These are phyloP conservation scores for Lepidurus apus DNA, from an alignment of 1,140 invertebrate species.

Conservation along the genomic window DNA sequence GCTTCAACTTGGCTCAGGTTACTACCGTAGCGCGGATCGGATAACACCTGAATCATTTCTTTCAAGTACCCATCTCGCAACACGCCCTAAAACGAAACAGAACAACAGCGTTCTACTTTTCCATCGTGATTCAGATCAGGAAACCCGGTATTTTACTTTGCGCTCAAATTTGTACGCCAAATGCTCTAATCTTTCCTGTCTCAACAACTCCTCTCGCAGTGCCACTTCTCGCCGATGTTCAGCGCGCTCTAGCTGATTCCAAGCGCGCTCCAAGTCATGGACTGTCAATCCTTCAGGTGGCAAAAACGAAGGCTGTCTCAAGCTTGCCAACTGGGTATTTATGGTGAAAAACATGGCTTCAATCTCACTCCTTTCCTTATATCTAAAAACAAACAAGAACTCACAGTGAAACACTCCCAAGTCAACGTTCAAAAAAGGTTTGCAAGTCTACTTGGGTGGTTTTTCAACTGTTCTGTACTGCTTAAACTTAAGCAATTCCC, in stretches of 20 bases:
- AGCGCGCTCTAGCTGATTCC: slow-evolving; percentile 86
- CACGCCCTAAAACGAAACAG: slow-evolving; percentile 56
- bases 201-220: slow-evolving; percentile 78
- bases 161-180: slow-evolving; percentile 93
- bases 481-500: slow-evolving; percentile 82
- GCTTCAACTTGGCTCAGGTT: slow-evolving; percentile 92
- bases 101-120: slow-evolving; percentile 25
- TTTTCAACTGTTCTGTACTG: slow-evolving; percentile 95
- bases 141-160: slow-evolving; percentile 57
- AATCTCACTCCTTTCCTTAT: slow-evolving; percentile 93
- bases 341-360: slow-evolving; percentile 95
- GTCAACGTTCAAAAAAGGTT: slow-evolving; percentile 29
- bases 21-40: slow-evolving; percentile 83
- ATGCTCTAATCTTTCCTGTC: slow-evolving; percentile 91
- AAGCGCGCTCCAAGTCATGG: slow-evolving; percentile 87
- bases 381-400: slow-evolving; percentile 50
- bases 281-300: slow-evolving; percentile 83
- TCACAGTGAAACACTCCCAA: not conserved
- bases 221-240: slow-evolving; percentile 92
- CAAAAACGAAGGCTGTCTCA: slow-evolving; percentile 80
- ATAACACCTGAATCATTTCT: slow-evolving; percentile 95
- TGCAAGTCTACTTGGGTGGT: slow-evolving; percentile 74
- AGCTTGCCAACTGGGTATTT: slow-evolving; percentile 89
- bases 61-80: slow-evolving; percentile 89
- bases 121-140: not conserved